Percentiles rank a stretch among this genome's conserved stretches.
These are phyloP conservation scores for Ganaspis sp. DNA, from an alignment of 1,140 invertebrate genomes.

Conservation along the genomic window DNA sequence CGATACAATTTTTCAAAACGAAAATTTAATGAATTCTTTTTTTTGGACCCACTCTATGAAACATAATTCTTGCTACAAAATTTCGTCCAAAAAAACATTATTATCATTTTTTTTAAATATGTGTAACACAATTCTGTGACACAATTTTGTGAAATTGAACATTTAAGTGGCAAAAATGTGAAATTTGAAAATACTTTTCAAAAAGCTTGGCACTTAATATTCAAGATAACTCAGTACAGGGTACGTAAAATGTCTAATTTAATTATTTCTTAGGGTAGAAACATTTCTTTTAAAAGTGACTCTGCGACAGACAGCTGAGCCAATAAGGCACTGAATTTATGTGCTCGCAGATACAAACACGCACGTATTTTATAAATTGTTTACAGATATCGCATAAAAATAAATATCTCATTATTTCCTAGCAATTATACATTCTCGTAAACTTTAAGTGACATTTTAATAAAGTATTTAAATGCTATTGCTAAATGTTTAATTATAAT, in stretches of 20 bases:
- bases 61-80: too few relatives aligned
- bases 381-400: not conserved
- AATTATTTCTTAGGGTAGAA: not conserved
- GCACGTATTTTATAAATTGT: not conserved
- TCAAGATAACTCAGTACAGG: not conserved
- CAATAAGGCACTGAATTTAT: conserved; percentile 10
- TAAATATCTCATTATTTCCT: not conserved
- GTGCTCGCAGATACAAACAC: not conserved
- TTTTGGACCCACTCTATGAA: too few relatives aligned
- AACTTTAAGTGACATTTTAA: not conserved
- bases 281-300: not conserved
- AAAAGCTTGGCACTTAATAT: not conserved
- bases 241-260: not conserved
- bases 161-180: not conserved
- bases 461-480: too few relatives aligned
- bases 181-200: not conserved
- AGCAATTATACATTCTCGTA: not conserved
- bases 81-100: too few relatives aligned
- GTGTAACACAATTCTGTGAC: too few relatives aligned
- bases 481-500: too few relatives aligned
- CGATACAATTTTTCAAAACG: too few relatives aligned
- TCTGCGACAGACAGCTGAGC: not conserved
- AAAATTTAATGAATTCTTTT: too few relatives aligned
- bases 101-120: too few relatives aligned
- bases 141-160: not conserved